These are phyloP conservation scores for Geopemphigus sp. DNA, from an alignment of 1,140 invertebrate genomes.

Conservation along the genomic window DNA sequence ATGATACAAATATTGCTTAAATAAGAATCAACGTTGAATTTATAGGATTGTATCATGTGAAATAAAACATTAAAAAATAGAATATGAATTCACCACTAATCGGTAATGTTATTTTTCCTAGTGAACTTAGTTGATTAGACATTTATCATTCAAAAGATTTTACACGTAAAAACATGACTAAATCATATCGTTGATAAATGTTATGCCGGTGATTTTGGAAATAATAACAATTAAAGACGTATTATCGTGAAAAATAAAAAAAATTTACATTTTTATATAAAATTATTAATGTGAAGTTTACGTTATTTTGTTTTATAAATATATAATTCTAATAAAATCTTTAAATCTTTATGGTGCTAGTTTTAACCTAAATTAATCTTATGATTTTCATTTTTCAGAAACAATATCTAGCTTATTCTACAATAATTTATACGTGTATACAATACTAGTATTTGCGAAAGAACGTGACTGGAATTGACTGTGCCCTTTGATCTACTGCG, in stretches of 20 bases:
- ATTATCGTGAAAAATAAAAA: background rate
- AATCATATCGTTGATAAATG: background rate
- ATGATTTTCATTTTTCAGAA: background rate
- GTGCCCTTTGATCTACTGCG: conserved; percentile 14
- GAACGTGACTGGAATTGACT: conserved; percentile 34
- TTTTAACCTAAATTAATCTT: background rate
- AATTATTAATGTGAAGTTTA: background rate
- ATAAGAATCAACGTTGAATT: background rate
- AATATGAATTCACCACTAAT: no score
- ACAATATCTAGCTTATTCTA: background rate
- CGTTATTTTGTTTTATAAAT: background rate
- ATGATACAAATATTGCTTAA: background rate
- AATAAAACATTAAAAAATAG: no score
- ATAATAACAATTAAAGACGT: background rate
- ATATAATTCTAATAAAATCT: background rate
- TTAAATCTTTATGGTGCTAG: background rate
- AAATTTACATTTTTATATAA: no score
- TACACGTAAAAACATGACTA: background rate
- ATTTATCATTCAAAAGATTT: no score
- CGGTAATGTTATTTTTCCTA: no score
- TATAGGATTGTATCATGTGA: no score
- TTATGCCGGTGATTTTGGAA: background rate
- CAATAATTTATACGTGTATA: background rate
- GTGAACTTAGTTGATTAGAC: no score
- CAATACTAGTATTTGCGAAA: background rate